phyloP scores from a whole-genome alignment of 2,797 vertebrate genomes.

The Artibeus jamaicensis region DNA sequence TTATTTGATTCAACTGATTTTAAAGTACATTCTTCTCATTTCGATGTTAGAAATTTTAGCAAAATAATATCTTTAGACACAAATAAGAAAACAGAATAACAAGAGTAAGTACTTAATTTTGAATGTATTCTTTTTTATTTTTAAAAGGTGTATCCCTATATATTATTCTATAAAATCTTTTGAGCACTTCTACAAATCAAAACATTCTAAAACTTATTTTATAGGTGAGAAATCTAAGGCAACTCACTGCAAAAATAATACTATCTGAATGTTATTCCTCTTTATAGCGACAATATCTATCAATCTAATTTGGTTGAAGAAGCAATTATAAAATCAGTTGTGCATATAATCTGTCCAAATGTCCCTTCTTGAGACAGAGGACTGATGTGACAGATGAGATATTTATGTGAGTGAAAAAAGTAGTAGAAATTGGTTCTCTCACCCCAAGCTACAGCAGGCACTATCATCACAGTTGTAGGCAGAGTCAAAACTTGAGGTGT shows the following conservation, averaged over 20 bases:
- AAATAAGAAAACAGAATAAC: constrained; percentile 17
- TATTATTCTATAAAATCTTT: not conserved
- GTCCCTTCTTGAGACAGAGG: not conserved
- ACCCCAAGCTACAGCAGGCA: not conserved
- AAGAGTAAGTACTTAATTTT: not conserved
- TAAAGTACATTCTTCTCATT: constrained; percentile 50
- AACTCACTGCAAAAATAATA: not conserved
- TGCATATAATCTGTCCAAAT: not conserved
- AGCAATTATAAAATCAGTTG: not conserved
- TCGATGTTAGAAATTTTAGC: constrained; percentile 33
- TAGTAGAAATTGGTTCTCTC: not conserved
- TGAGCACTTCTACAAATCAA: not conserved
- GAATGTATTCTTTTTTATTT: not conserved
- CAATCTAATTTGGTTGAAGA: constrained; percentile 7
- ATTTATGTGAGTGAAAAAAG: not conserved
- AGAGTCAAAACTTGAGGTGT: not conserved
- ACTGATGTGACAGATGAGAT: not conserved
- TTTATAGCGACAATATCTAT: not conserved
- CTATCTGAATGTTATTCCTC: not conserved
- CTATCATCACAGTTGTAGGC: accelerated
- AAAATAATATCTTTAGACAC: constrained; percentile 45
- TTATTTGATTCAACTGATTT: constrained; percentile 67
- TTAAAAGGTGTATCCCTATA: not conserved
- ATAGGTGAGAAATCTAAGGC: not conserved
- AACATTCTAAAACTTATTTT: not conserved